phyloP scores from a whole-genome alignment of 1,140 invertebrate species.

The Ylistrum balloti region DNA sequence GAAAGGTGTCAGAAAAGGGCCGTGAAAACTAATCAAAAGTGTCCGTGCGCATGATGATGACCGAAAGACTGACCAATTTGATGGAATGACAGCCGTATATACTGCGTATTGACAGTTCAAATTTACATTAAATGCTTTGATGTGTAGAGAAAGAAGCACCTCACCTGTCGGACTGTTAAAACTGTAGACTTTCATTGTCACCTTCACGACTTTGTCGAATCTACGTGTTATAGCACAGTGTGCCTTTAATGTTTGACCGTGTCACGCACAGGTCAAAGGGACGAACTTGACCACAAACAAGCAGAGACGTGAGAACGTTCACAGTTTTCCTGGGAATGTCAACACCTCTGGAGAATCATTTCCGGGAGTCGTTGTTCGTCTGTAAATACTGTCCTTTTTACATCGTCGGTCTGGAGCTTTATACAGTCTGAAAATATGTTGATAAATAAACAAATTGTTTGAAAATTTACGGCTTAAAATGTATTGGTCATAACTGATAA shows the following conservation, averaged over 20 bases:
- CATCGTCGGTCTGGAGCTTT: background rate
- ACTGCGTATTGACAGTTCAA: background rate
- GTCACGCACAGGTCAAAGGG: slow-evolving; percentile 12
- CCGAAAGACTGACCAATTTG: background rate
- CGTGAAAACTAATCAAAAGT: background rate
- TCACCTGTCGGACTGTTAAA: background rate
- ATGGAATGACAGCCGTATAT: background rate
- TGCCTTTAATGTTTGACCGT: background rate
- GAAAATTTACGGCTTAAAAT: background rate
- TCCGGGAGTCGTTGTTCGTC: background rate
- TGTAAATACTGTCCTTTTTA: background rate
- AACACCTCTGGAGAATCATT: background rate
- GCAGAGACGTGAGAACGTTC: background rate
- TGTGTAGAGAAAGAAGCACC: background rate
- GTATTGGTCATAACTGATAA: background rate
- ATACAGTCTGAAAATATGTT: background rate
- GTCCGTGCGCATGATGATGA: background rate
- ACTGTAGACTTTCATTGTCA: slow-evolving; percentile 27
- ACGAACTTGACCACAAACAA: slow-evolving; percentile 16
- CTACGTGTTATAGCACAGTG: slow-evolving; percentile 11
- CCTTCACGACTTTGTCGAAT: background rate
- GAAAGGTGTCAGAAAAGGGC: background rate
- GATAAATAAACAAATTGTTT: background rate
- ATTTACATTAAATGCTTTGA: background rate
- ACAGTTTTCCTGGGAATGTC: background rate